phyloP scores from a whole-genome alignment of 2,888 invertebrate genomes.

The Eupithecia centaureata region DNA sequence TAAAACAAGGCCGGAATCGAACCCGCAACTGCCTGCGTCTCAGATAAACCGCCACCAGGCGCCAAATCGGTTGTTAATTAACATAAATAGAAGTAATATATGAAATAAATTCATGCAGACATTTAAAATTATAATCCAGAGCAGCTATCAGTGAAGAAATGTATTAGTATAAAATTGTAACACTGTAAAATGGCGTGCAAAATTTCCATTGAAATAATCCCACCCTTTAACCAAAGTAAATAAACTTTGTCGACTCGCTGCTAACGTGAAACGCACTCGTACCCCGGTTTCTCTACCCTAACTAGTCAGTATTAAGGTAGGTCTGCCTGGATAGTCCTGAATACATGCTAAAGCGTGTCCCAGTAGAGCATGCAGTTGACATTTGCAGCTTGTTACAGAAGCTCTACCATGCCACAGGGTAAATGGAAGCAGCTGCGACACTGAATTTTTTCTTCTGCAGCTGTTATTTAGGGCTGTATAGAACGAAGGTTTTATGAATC shows the following conservation, averaged over 20 bases:
- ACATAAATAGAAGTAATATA: too few relatives aligned
- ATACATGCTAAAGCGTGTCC: constrained; percentile 3
- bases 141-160: too few relatives aligned
- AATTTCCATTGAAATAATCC: not conserved
- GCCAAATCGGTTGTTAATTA: too few relatives aligned
- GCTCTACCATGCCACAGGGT: constrained; percentile 10
- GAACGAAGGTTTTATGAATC: too few relatives aligned
- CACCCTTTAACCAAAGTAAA: not conserved
- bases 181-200: too few relatives aligned
- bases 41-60: too few relatives aligned
- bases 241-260: not conserved
- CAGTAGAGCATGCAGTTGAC: constrained; percentile 22
- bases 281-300: not conserved
- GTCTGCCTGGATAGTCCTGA: not conserved
- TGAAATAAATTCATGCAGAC: too few relatives aligned
- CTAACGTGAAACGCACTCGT: not conserved
- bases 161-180: too few relatives aligned
- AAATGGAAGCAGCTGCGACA: not conserved
- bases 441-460: not conserved
- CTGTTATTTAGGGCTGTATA: too few relatives aligned
- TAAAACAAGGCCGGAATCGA: too few relatives aligned
- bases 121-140: too few relatives aligned
- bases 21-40: too few relatives aligned
- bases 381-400: constrained; percentile 23
- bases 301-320: not conserved